Evolutionary conservation across 2,888 invertebrate genomes (phyloP).

Genomic region (Crocallis elinguaria): DNA sequence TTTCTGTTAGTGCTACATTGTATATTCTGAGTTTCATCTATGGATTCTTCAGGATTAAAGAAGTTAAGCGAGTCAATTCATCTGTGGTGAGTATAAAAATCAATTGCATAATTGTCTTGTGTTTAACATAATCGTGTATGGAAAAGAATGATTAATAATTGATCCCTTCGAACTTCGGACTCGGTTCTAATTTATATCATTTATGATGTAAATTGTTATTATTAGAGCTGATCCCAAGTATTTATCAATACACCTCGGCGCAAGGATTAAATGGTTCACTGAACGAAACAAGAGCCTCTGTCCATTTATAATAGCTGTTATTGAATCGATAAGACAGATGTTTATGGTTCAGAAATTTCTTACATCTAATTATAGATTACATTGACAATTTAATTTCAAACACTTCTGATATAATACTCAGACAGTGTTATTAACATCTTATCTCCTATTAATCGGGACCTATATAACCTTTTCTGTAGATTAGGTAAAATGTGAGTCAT

Average conservation of each 20-base stretch:
- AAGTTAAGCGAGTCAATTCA: conserved; percentile 80
- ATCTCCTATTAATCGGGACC: neutral
- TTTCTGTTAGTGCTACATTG: conserved; percentile 89
- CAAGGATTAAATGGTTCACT: conserved; percentile 55
- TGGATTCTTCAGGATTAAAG: conserved; percentile 89
- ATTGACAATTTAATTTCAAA: conserved; percentile 34
- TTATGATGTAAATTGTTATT: conserved; percentile 9
- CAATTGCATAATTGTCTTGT: no score
- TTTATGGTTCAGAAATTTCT: conserved; percentile 47
- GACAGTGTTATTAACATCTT: neutral
- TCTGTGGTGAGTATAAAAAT: conserved; percentile 65
- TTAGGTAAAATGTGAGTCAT: neutral
- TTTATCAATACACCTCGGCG: conserved; percentile 41
- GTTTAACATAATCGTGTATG: conserved; percentile 14
- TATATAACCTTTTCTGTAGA: neutral
- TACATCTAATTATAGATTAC: conserved; percentile 48
- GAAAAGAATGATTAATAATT: neutral
- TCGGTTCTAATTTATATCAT: neutral
- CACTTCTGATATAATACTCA: conserved; percentile 3
- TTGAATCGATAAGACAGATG: conserved; percentile 48
- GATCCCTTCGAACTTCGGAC: no score
- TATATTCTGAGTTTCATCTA: conserved; percentile 91
- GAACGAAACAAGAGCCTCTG: conserved; percentile 53
- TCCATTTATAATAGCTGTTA: conserved; percentile 48
- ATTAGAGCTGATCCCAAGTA: conserved; percentile 22